Conservation (phyloP, 2,113 vertebrate genomes). For the Himantopus leucocephalus region DNA sequence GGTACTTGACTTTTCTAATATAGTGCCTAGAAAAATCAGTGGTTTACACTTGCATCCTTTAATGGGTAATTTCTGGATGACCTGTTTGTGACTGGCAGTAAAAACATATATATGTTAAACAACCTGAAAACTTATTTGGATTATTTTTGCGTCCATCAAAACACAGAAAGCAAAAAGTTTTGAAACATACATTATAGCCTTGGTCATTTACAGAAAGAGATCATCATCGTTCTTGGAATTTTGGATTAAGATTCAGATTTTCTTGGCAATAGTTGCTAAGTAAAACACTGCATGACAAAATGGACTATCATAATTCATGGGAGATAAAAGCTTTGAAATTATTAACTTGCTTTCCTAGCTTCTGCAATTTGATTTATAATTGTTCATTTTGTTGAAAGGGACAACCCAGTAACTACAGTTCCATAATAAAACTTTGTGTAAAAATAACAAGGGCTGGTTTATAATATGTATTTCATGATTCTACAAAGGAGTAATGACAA, state of each 20-base stretch:
- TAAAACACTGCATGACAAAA: not conserved
- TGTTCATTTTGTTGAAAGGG: not conserved
- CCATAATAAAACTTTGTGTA: not conserved
- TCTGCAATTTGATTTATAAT: not conserved
- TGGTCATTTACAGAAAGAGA: slow-evolving; percentile 9
- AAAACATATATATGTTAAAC: not conserved
- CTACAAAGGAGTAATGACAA: not conserved
- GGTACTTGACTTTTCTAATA: not conserved
- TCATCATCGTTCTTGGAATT: slow-evolving; percentile 50
- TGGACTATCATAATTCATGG: not conserved
- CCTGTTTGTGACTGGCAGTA: not conserved
- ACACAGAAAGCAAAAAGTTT: not conserved
- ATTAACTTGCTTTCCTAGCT: not conserved
- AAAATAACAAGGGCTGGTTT: not conserved
- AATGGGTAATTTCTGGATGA: not conserved
- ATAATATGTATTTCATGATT: not conserved
- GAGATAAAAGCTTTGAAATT: not conserved
- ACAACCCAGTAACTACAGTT: not conserved
- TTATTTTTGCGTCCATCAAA: not conserved
- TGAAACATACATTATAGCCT: not conserved
- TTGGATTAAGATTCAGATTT: slow-evolving; percentile 19
- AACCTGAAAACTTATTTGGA: not conserved
- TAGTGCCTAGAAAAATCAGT: not conserved
- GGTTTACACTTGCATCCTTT: not conserved
- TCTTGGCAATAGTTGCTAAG: slow-evolving; percentile 26